Evolutionary conservation across 2,113 vertebrate species (phyloP).

Genomic region (Gorsachius goisagi): DNA sequence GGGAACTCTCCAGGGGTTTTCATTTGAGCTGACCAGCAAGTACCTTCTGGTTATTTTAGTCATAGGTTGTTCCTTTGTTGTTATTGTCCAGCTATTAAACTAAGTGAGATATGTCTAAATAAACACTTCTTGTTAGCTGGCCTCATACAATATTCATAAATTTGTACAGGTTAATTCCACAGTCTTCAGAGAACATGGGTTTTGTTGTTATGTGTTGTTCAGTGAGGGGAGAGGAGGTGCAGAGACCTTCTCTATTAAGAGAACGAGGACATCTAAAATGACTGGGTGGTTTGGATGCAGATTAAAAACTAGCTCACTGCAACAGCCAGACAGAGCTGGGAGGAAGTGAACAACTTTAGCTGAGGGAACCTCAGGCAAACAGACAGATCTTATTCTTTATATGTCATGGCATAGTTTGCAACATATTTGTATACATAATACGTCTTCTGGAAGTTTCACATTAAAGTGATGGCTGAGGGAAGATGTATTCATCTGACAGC

Average conservation of each 20-base stretch:
- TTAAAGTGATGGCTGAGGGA: not conserved
- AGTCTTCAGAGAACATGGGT: not conserved
- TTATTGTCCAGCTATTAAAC: not conserved
- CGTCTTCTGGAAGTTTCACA: not conserved
- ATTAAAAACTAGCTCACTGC: not conserved
- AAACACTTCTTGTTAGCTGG: not conserved
- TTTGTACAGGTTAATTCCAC: not conserved
- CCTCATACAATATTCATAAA: not conserved
- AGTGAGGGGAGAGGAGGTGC: not conserved
- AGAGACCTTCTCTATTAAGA: not conserved
- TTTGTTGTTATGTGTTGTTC: not conserved
- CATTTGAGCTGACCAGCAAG: not conserved
- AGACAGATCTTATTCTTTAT: not conserved
- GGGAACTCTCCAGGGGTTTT: not conserved
- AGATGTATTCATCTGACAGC: not conserved
- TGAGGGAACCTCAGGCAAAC: not conserved
- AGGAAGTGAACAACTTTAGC: not conserved
- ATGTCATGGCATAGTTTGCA: not conserved
- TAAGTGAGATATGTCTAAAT: not conserved
- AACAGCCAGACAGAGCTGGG: not conserved
- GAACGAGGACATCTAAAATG: not conserved
- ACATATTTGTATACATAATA: constrained; percentile 21
- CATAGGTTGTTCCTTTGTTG: not conserved
- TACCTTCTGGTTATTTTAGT: not conserved
- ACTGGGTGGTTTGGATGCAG: not conserved